Conservation (phyloP, 2,113 vertebrate species). For the Megaleporinus macrocephalus region DNA sequence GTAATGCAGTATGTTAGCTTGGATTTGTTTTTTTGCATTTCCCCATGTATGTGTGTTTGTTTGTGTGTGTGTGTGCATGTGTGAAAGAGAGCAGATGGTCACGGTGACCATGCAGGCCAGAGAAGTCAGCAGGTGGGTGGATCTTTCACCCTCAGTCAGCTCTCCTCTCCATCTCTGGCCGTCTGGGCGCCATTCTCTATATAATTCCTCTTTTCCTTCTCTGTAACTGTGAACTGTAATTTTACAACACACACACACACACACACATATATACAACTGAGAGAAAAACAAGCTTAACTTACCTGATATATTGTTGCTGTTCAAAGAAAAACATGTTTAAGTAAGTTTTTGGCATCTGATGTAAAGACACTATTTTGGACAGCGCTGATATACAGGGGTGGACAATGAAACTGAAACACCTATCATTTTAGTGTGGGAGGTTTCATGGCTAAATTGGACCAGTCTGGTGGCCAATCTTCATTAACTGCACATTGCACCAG, state of each 20-base stretch:
- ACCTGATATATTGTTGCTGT: too few relatives aligned
- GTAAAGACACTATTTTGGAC: too few relatives aligned
- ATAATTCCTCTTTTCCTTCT: neutral
- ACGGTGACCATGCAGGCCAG: conserved; percentile 25
- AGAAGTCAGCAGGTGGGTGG: conserved; percentile 52
- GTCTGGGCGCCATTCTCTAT: conserved; percentile 31
- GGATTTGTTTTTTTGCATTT: neutral
- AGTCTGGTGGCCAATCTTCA: too few relatives aligned
- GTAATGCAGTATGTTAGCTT: neutral
- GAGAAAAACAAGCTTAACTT: too few relatives aligned
- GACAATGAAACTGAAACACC: too few relatives aligned
- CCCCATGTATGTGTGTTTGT: neutral
- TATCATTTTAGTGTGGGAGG: too few relatives aligned
- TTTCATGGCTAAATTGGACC: too few relatives aligned
- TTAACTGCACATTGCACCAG: too few relatives aligned
- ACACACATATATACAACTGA: conserved; percentile 4
- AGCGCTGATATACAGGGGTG: too few relatives aligned
- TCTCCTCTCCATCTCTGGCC: conserved; percentile 23
- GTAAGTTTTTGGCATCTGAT: too few relatives aligned
- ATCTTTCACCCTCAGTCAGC: conserved; percentile 45
- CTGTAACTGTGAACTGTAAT: conserved; percentile 7
- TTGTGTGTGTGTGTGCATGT: conserved; percentile 24
- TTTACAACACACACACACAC: conserved; percentile 24
- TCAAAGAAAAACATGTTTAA: too few relatives aligned
- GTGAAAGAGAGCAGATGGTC: conserved; percentile 41